These are phyloP conservation scores for Phyllopteryx taeniolatus DNA, from an alignment of 2,113 vertebrate genomes.

Conservation along the genomic window DNA sequence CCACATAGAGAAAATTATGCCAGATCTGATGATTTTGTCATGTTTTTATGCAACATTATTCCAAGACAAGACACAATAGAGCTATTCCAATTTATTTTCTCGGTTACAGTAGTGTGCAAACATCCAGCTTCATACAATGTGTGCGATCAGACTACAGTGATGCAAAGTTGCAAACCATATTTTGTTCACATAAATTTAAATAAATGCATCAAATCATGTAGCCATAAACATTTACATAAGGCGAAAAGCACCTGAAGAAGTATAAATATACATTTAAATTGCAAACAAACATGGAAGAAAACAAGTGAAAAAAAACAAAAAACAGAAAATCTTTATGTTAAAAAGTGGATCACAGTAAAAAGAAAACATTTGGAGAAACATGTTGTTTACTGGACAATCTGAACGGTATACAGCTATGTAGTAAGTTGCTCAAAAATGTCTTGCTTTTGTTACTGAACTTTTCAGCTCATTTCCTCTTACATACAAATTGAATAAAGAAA, in stretches of 20 bases:
- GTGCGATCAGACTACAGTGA: background rate
- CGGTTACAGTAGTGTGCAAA: background rate
- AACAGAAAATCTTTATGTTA: background rate
- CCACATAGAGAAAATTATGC: no score
- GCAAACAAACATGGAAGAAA: background rate
- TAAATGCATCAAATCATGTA: background rate
- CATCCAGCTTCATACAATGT: background rate
- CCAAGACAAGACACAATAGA: background rate
- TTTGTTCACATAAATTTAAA: background rate
- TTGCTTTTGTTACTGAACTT: no score
- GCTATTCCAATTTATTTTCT: background rate
- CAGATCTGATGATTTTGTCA: no score
- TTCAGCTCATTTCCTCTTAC: no score
- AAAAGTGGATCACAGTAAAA: background rate
- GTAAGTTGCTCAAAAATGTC: no score
- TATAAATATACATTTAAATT: slow-evolving; percentile 1
- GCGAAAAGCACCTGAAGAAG: background rate
- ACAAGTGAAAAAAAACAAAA: background rate
- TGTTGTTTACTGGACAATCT: background rate
- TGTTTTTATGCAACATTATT: background rate
- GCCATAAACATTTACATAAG: background rate
- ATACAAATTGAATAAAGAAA: no score
- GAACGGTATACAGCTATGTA: background rate
- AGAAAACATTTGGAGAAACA: background rate
- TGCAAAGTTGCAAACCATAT: background rate